phyloP scores from a whole-genome alignment of 1,140 invertebrate species.

The Heterodera schachtii region DNA sequence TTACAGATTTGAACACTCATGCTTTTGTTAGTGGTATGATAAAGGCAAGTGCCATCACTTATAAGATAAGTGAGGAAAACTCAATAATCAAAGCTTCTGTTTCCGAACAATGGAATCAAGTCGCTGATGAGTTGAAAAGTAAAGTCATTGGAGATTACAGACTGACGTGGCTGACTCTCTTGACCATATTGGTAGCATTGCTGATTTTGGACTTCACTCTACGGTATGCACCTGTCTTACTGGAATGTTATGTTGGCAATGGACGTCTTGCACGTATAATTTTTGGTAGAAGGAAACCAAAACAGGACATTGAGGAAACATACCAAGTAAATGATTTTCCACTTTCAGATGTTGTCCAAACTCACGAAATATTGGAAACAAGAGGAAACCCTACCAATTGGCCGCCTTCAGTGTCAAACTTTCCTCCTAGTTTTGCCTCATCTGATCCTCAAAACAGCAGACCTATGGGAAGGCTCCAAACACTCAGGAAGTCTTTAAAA shows the following conservation, averaged over 20 bases:
- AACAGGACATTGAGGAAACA: neutral
- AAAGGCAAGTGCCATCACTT: neutral
- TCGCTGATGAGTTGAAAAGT: neutral
- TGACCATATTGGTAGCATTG: neutral
- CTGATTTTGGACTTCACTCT: neutral
- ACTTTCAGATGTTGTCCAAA: too few species aligned
- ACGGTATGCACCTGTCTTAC: neutral
- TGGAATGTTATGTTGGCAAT: neutral
- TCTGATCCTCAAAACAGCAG: neutral
- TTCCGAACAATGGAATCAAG: neutral
- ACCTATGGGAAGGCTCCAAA: neutral
- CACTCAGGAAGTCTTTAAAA: neutral
- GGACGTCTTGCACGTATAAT: neutral
- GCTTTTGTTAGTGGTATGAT: slow-evolving; percentile 1
- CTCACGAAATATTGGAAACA: neutral
- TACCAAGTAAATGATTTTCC: too few species aligned
- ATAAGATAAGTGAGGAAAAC: neutral
- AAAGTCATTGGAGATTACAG: neutral
- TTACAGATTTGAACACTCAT: slow-evolving; percentile 12
- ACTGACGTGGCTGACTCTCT: neutral
- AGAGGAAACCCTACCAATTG: neutral
- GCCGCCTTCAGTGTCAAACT: neutral
- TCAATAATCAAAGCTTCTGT: neutral
- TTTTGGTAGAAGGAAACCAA: neutral
- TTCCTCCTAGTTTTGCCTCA: neutral